Evolutionary conservation across 2,888 invertebrate species (phyloP).

Genomic region (Cantharis rustica): DNA sequence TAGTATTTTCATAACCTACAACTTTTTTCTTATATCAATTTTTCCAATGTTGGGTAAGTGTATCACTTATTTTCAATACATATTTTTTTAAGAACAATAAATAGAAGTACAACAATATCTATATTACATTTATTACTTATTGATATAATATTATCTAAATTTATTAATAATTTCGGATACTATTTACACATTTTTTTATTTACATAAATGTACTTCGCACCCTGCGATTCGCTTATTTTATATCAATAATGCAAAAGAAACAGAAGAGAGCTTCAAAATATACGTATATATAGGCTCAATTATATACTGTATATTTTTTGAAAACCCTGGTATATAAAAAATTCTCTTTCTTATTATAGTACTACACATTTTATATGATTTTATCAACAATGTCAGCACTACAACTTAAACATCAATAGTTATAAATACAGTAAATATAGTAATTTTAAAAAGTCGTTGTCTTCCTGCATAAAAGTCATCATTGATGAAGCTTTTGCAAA

Average conservation of each 20-base stretch:
- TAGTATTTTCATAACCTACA: slow-evolving; percentile 13
- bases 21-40: slow-evolving; percentile 10
- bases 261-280: slow-evolving; percentile 37
- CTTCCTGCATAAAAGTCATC: neutral
- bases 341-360: neutral
- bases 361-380: neutral
- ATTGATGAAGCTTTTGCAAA: neutral
- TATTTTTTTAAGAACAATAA: slow-evolving; percentile 14
- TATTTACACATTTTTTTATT: slow-evolving; percentile 27
- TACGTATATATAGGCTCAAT: slow-evolving; percentile 53
- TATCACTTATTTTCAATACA: slow-evolving; percentile 22
- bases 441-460: neutral
- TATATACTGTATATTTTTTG: slow-evolving; percentile 47
- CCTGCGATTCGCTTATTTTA: slow-evolving; percentile 52
- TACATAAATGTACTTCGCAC: slow-evolving; percentile 46
- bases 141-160: slow-evolving; percentile 7
- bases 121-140: slow-evolving; percentile 14
- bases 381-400: neutral
- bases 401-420: neutral
- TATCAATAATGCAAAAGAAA: slow-evolving; percentile 15
- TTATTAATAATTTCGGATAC: neutral
- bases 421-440: neutral
- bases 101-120: slow-evolving; percentile 14
- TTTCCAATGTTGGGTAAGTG: slow-evolving; percentile 25
- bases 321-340: slow-evolving; percentile 3